Base-by-base conservation (phyloP, 2,888 invertebrate genomes). In the Mimachlamys varia region DNA sequence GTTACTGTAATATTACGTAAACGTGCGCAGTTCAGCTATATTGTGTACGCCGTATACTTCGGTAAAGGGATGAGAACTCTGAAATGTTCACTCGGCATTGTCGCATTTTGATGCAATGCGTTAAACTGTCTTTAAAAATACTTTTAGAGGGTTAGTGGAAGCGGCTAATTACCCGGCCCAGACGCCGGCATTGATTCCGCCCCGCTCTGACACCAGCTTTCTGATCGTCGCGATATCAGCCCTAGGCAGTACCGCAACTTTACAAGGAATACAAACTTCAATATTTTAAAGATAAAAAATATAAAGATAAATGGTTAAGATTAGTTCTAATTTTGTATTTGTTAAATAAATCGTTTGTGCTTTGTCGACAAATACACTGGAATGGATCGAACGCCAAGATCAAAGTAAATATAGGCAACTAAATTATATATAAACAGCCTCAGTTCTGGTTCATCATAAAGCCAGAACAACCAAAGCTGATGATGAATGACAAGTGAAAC, bases 251-350 rank as follows among this genome's bases (percentile, higher is more conserved):
- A 76, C 76, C 33, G 15, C 76, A 27, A 12, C 33, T 27, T 7
- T 76, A 76, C 76, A 76, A 33, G 33, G 33, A 76, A 76, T 27
- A 76, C 76, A 76, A 12, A 76, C 27, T 76, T 12, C 76, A 76
- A 76, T 76, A 76, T 76, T 76, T 76, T 15, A 33, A 76, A 76
- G 76, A 76, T 76, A 76, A 76, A 76, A 76, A 76, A 12, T 33
- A 13, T 33, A 33, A 76, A 76, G 76, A 76, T 76, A 76, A 76
- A 27, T 76, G 76, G 76, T 76, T 12, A 5, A 76, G 76, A 76
- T 76, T 33, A 76, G 76, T 33, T 76, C 33, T 76, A 33, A 76
- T 76, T 76, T 76, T 76, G 27, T 76, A 33, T 76, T 62, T 62
- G 62, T 10, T 22, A 62, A n/a, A 62, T 62, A 62, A 62, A 62